Evolutionary conservation across 2,888 invertebrate genomes (phyloP).

Genomic region (Tenthredo mesomela): DNA sequence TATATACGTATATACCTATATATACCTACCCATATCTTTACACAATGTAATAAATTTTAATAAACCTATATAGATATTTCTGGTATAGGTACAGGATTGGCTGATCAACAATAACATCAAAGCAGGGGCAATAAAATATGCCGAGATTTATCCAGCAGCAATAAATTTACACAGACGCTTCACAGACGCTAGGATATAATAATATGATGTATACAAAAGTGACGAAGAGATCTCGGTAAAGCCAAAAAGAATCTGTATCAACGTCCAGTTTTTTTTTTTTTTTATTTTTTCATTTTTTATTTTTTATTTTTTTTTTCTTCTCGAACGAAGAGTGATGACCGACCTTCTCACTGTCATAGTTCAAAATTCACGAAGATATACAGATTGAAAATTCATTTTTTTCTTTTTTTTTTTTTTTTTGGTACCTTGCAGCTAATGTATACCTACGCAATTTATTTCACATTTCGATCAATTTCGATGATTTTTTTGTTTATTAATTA

Average conservation of each 20-base stretch:
- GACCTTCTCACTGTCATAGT: not conserved
- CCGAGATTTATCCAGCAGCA: conserved; percentile 56
- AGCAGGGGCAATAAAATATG: conserved; percentile 54
- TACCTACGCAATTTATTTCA: not conserved
- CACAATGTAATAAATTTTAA: no score
- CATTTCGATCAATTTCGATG: not conserved
- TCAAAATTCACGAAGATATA: not conserved
- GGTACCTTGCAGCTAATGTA: no score
- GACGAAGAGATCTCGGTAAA: conserved; percentile 58
- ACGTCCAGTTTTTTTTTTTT: conserved; percentile 58
- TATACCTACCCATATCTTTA: no score
- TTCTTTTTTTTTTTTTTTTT: not conserved
- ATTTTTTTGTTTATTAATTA: no score
- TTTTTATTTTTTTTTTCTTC: conserved; percentile 50
- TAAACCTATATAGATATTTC: not conserved
- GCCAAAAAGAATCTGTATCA: conserved; percentile 62
- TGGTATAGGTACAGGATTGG: conserved; percentile 56
- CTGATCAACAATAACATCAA: conserved; percentile 57
- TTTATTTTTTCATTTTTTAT: not conserved
- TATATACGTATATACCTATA: no score
- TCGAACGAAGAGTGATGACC: conserved; percentile 56
- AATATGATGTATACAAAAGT: conserved; percentile 57
- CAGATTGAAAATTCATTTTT: not conserved
- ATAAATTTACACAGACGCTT: conserved; percentile 57
- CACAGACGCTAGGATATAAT: conserved; percentile 53